phyloP scores from a whole-genome alignment of 2,113 vertebrate genomes.

The Helogale parvula region DNA sequence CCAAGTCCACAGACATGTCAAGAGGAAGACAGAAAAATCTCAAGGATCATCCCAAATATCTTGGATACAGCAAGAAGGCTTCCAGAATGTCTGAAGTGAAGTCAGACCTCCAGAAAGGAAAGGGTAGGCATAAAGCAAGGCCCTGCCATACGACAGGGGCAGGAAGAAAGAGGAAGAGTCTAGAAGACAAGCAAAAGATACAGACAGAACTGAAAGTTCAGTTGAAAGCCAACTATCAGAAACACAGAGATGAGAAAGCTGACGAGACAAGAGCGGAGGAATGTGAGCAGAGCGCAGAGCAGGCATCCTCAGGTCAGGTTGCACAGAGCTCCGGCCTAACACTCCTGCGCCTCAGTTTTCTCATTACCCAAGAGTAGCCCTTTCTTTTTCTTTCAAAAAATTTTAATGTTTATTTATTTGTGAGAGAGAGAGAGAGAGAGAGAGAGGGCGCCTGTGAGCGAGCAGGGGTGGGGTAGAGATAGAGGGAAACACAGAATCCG shows the following conservation, averaged over 20 bases:
- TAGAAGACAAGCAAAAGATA: neutral
- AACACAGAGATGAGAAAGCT: neutral
- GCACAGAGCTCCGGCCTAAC: neutral
- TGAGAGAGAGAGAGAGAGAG: too few species aligned
- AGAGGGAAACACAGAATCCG: too few species aligned
- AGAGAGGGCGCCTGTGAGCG: too few species aligned
- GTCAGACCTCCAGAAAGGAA: neutral
- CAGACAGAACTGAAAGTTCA: neutral
- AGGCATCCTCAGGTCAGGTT: neutral
- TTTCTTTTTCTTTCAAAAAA: neutral
- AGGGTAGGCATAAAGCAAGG: neutral
- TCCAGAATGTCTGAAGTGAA: neutral
- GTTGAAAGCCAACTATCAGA: neutral
- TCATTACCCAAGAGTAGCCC: accelerated
- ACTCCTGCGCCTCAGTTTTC: neutral
- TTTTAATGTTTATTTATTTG: too few species aligned
- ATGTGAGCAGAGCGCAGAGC: neutral
- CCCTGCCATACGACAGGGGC: neutral
- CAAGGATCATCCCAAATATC: neutral
- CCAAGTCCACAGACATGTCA: neutral
- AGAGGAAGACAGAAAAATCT: neutral
- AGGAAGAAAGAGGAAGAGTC: neutral
- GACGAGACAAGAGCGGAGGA: neutral
- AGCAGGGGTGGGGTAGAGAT: too few species aligned
- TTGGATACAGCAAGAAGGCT: neutral